These are phyloP conservation scores for Callopanchax toddi DNA, from an alignment of 2,113 vertebrate genomes.

Conservation along the genomic window DNA sequence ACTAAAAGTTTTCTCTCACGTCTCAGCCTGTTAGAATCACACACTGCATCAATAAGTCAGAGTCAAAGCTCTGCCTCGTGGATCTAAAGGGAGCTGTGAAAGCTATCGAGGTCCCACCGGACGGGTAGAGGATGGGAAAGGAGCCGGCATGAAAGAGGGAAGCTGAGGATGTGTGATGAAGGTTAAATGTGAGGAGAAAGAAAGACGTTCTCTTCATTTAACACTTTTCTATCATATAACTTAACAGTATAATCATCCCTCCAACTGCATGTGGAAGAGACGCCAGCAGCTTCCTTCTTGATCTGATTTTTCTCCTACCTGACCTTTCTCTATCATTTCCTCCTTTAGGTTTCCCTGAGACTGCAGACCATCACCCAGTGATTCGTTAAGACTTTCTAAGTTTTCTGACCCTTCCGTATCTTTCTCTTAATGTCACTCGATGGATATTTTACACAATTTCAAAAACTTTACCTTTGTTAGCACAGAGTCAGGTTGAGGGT, in stretches of 20 bases:
- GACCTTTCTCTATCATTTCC: conserved; percentile 31
- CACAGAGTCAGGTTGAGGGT: no score
- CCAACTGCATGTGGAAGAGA: conserved; percentile 29
- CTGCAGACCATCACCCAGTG: conserved; percentile 27
- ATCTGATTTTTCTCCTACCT: conserved; percentile 44
- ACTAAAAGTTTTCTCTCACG: conserved; percentile 48
- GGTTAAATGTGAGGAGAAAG: conserved; percentile 33
- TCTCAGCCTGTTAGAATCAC: conserved; percentile 61
- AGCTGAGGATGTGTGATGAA: conserved; percentile 28
- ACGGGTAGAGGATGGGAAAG: conserved; percentile 30
- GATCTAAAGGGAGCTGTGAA: conserved; percentile 50
- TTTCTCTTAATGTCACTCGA: conserved; percentile 34
- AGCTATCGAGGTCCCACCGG: conserved; percentile 42
- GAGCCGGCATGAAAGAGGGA: conserved; percentile 39
- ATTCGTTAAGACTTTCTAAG: conserved; percentile 57
- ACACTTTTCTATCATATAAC: conserved; percentile 8
- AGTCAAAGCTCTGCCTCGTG: conserved; percentile 36
- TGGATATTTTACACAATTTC: conserved; percentile 27
- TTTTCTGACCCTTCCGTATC: conserved; percentile 17
- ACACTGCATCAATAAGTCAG: conserved; percentile 60
- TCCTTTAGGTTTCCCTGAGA: conserved; percentile 29
- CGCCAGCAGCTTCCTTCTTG: conserved; percentile 46
- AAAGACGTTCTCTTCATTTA: conserved; percentile 3
- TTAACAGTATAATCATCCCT: conserved; percentile 9
- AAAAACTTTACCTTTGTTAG: no score